Conservation (phyloP, 1,140 invertebrate species). For the Cecropterus lyciades region DNA sequence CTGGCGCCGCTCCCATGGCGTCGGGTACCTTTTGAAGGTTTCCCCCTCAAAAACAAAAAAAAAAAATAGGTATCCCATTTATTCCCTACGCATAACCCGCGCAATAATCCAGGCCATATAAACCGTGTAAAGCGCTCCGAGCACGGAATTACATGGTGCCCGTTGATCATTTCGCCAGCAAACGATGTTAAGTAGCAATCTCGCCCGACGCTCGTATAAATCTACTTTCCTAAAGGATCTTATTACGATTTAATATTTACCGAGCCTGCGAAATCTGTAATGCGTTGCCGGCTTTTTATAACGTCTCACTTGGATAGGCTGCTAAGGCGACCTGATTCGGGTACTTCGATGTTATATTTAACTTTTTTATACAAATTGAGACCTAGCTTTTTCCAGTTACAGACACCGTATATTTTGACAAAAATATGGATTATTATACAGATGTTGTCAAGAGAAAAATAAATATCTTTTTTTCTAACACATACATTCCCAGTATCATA, state of each 20-base stretch:
- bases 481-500: too few species aligned
- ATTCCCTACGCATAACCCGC: not conserved
- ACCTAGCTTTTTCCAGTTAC: too few species aligned
- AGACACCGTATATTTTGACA: too few species aligned
- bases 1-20: too few species aligned
- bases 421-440: too few species aligned
- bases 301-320: not conserved
- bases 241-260: conserved; percentile 28
- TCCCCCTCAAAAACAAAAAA: too few species aligned
- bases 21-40: too few species aligned
- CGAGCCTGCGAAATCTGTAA: conserved; percentile 6
- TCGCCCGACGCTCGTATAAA: conserved; percentile 12
- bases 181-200: conserved; percentile 33
- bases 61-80: not conserved
- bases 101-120: not conserved
- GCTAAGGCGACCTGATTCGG: not conserved
- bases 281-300: conserved; percentile 3
- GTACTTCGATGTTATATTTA: too few species aligned
- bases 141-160: conserved; percentile 4
- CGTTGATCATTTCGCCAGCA: conserved; percentile 8
- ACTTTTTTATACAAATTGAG: too few species aligned
- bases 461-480: too few species aligned
- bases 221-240: conserved; percentile 14
- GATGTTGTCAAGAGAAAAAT: too few species aligned
- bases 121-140: not conserved